Evolutionary conservation across 1,140 invertebrate species (phyloP), one percentile per base, ranked within the genome.

Genomic region (Drosophila aff.): DNA sequence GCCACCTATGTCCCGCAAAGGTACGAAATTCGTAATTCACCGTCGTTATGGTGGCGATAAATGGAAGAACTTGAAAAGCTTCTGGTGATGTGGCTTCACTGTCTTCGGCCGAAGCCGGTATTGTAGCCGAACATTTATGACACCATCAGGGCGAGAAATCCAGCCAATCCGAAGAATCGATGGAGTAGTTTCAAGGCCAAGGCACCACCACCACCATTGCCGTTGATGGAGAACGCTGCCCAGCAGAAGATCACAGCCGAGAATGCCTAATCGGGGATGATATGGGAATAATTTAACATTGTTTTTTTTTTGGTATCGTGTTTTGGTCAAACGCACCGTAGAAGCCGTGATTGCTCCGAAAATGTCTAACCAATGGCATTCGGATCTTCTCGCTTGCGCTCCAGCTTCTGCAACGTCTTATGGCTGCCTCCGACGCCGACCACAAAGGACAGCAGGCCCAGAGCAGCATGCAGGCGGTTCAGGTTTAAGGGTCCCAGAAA

Each of bases 91-190:
- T 0, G 72, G 31, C n/a, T 73, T 84, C 89, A 87, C 33, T 92
- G 91, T 11, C 91, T 85, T 1, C 63, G 50, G 2, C 89, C 91
- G 41, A 92, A 92, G 18, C 91, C 91, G 18, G 91, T 92, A 26
- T 91, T 82, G 57, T 92, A 92, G 63, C 91, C 79, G n/a, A 74
- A 86, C 53, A 91, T 81, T 69, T 92, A 91, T 0, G 91, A 89
- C 10, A 84, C 63, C 87, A 91, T 92, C 28, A 87, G 72, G 2
- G 73, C 43, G 9, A 91, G 33, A 47, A 92, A 92, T 38, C 84
- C 82, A 49, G 74, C 33, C 23, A 92, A 46, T 15, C 79, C 76
- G 5, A 79, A 82, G 26, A 82, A 75, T 4, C 83, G 81, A 55
- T 92, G 91, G 11, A 89, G 18, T 18, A 87, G 46, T 44, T 90